phyloP scores from a whole-genome alignment of 2,113 vertebrate species.

The Tetrao urogallus region DNA sequence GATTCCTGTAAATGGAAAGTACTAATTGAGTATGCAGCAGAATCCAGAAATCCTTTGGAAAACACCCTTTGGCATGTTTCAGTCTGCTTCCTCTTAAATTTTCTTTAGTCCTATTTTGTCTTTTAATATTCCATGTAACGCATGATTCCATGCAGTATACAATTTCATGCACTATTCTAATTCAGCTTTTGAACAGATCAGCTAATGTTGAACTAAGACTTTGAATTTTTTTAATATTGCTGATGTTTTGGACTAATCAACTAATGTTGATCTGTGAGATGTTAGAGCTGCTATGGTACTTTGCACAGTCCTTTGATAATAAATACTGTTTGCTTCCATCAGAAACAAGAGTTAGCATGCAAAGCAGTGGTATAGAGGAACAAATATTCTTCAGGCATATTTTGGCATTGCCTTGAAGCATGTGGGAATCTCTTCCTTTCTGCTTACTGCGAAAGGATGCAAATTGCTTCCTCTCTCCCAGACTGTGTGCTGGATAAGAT shows the following conservation, averaged over 20 bases:
- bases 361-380: not conserved
- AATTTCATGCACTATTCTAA: not conserved
- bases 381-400: not conserved
- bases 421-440: not conserved
- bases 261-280: not conserved
- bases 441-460: slow-evolving; percentile 11
- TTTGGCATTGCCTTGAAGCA: not conserved
- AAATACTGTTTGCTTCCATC: not conserved
- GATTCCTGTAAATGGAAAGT: not conserved
- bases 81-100: not conserved
- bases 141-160: not conserved
- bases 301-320: not conserved
- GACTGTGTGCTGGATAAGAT: not conserved
- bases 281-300: not conserved
- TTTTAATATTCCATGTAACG: not conserved
- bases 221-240: no score
- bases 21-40: not conserved
- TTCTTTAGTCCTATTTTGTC: not conserved
- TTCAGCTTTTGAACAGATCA: not conserved
- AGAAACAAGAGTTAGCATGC: not conserved
- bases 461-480: not conserved
- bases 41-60: not conserved
- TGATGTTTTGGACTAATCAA: not conserved
- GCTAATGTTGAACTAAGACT: not conserved
- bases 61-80: not conserved